Evolutionary conservation across 2,888 invertebrate genomes (phyloP).

Genomic region (Itoplectis maculator): DNA sequence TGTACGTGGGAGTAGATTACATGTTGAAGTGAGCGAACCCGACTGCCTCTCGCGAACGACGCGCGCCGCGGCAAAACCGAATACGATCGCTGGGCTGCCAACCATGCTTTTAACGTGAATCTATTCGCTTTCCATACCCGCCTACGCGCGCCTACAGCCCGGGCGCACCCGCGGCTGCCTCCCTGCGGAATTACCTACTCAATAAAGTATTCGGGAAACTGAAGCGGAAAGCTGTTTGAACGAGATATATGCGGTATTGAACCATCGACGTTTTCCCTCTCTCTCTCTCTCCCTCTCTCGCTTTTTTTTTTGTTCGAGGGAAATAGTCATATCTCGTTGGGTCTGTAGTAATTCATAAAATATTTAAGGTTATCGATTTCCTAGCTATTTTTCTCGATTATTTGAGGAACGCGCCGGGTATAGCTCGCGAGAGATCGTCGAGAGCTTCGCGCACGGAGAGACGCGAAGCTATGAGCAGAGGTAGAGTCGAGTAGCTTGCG

Average conservation of each 20-base stretch:
- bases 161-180: neutral
- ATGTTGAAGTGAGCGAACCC: conserved; percentile 29
- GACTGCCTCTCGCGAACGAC: conserved; percentile 8
- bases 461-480: neutral
- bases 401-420: conserved; percentile 3
- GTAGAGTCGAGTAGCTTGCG: too few species aligned
- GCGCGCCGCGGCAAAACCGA: conserved; percentile 2
- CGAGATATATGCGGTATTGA: conserved; percentile 21
- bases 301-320: neutral
- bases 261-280: neutral
- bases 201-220: neutral
- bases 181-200: conserved; percentile 22
- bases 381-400: neutral
- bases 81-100: conserved; percentile 12
- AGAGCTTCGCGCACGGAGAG: neutral
- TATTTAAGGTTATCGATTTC: conserved; percentile 14
- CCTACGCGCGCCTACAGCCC: neutral
- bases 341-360: conserved; percentile 17
- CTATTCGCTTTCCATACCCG: conserved; percentile 24
- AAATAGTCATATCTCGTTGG: conserved; percentile 13
- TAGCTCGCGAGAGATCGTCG: neutral
- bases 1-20: neutral
- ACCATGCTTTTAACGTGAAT: conserved; percentile 36
- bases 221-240: conserved; percentile 27
- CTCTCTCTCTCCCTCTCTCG: too few species aligned